Evolutionary conservation across 2,797 vertebrate species (phyloP), one percentile per base, ranked within the genome.

Genomic region (Iguana delicatissima): DNA sequence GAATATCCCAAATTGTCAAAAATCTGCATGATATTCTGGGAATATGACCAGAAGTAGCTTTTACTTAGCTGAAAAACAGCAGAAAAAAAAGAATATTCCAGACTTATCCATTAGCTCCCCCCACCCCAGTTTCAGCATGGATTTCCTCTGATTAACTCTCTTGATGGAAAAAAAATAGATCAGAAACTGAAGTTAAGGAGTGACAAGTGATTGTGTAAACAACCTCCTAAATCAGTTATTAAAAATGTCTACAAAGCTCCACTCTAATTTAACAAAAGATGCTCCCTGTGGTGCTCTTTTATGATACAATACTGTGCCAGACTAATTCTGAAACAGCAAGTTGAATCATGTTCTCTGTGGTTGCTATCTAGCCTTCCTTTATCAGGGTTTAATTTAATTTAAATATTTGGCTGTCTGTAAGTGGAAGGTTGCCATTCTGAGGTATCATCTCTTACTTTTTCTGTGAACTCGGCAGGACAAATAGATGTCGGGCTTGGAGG

Each of bases 401-500:
- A 91, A 95, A 94, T 94, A 92, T 95, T 93, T 97, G 92, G 86
- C 90, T 92, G 80, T 72, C 35, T 87, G 93, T 93, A 87, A 6
- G 4, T 84, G 84, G 86, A 89, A 95, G 84, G 93, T 94, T 96
- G 95, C 91, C 93, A 87, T 95, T 92, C 91, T 91, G 90, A 92
- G 94, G 92, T 69, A 26, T 90, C 77, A 55, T 35, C 90, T 84
- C 82, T 92, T 93, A 88, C 92, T 2, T 6, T 93, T 95, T n/a
- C 67, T 94, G 84, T 93, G 95, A 96, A 95, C 89, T 94, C 91
- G 89, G 85, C 91, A 93, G 93, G 91, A 96, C 96, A 91, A 97
- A 96, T 64, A 96, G 95, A 95, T 95, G 89, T 80, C 96, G 80
- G 86, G 95, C 93, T 91, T 89, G 96, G 89, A 95, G 95, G 95